Conservation (phyloP, 1,140 invertebrate genomes). For the Euschistus heros region DNA sequence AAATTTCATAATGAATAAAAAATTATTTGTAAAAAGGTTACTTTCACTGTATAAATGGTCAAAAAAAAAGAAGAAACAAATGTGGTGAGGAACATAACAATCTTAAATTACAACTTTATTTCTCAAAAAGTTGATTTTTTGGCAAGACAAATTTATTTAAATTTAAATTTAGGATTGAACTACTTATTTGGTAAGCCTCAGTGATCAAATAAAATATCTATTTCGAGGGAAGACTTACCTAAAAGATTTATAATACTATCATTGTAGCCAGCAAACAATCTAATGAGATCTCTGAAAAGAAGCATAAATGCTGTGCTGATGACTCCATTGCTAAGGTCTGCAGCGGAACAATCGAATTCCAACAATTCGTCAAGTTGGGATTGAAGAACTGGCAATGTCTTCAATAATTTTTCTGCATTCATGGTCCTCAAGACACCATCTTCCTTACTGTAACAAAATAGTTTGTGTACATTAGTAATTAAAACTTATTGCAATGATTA, state of each 20-base stretch:
- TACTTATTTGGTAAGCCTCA: too few relatives aligned
- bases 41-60: too few relatives aligned
- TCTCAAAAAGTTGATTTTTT: too few relatives aligned
- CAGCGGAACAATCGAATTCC: constrained; percentile 94
- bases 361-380: constrained; percentile 88
- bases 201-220: not conserved
- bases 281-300: constrained; percentile 95
- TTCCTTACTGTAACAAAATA: constrained; percentile 60
- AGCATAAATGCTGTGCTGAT: constrained; percentile 99
- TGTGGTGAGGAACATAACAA: too few relatives aligned
- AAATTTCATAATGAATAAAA: too few relatives aligned
- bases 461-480: not conserved
- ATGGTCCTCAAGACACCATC: constrained; percentile 94
- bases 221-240: constrained; percentile 40
- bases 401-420: constrained; percentile 93
- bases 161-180: too few relatives aligned
- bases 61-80: too few relatives aligned
- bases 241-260: constrained; percentile 98
- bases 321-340: constrained; percentile 95
- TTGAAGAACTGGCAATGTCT: constrained; percentile 92
- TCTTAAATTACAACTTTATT: too few relatives aligned
- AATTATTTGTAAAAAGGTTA: too few relatives aligned
- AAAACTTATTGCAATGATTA: too few relatives aligned
- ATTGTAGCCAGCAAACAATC: constrained; percentile 98
- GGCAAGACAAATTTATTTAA: too few relatives aligned